A percentile compares a stretch with the other conserved stretches of the same genome.
Conservation (phyloP, 2,113 vertebrate species). For the Cricetomys ansorgei region DNA sequence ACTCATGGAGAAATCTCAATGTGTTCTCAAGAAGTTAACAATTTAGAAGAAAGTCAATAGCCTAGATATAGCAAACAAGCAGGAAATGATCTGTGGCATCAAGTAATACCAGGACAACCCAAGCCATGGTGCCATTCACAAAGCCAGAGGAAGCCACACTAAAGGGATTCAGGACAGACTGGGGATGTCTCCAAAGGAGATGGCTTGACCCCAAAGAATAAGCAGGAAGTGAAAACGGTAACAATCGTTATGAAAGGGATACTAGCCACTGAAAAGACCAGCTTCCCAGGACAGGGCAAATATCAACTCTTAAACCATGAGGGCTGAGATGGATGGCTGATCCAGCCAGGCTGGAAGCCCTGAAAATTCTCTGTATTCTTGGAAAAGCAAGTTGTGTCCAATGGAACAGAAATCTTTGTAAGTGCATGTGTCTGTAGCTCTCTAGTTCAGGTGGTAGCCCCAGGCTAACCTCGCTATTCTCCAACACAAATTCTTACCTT, state of each 20-base stretch:
- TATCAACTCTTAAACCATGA: fast-evolving
- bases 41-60: neutral
- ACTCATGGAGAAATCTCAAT: neutral
- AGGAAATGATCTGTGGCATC: neutral
- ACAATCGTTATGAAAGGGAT: neutral
- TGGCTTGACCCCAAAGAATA: neutral
- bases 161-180: neutral
- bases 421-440: neutral
- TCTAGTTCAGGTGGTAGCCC: fast-evolving
- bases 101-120: neutral
- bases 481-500: neutral
- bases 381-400: neutral
- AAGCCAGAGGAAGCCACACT: neutral
- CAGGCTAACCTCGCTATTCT: neutral
- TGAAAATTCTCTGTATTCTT: neutral
- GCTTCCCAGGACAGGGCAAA: neutral
- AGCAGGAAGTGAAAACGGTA: too few species aligned
- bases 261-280: neutral
- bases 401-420: neutral
- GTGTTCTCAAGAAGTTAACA: neutral
- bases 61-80: neutral
- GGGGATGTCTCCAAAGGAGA: neutral
- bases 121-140: neutral
- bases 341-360: fast-evolving
- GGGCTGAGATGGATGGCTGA: neutral